These are phyloP conservation scores for Montipora capitata DNA, from an alignment of 92 coral and sea anemone genomes.

Conservation along the genomic window DNA sequence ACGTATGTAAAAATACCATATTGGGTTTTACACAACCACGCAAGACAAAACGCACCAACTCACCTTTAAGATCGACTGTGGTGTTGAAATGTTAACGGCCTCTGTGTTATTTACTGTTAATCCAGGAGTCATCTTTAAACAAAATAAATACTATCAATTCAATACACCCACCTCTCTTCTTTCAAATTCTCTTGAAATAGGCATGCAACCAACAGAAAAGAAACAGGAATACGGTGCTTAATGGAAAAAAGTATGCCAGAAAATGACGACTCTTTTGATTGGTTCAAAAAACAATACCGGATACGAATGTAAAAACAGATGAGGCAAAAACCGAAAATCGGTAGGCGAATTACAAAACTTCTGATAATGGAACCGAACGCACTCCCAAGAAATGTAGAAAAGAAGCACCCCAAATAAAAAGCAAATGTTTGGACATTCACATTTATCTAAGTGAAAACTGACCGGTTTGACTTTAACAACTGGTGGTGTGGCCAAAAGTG, in stretches of 20 bases:
- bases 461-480: slow-evolving; percentile 84
- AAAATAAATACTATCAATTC: not conserved
- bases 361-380: not conserved
- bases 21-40: too few relatives aligned
- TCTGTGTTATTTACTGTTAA: slow-evolving; percentile 52
- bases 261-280: too few relatives aligned
- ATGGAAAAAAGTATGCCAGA: too few relatives aligned
- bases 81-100: slow-evolving; percentile 82
- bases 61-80: slow-evolving; percentile 96
- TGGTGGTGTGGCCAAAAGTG: slow-evolving; percentile 90
- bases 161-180: too few relatives aligned
- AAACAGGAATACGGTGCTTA: too few relatives aligned
- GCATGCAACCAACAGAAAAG: too few relatives aligned
- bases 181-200: not conserved
- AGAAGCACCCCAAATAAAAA: too few relatives aligned
- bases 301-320: too few relatives aligned
- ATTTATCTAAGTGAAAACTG: not conserved
- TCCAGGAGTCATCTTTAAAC: slow-evolving; percentile 42
- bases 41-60: not conserved
- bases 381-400: not conserved
- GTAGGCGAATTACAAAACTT: too few relatives aligned
- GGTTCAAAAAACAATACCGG: too few relatives aligned
- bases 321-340: too few relatives aligned
- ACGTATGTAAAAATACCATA: too few relatives aligned
- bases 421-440: not conserved